Conservation (phyloP, 2,113 vertebrate species). For the Plectropomus leopardus region DNA sequence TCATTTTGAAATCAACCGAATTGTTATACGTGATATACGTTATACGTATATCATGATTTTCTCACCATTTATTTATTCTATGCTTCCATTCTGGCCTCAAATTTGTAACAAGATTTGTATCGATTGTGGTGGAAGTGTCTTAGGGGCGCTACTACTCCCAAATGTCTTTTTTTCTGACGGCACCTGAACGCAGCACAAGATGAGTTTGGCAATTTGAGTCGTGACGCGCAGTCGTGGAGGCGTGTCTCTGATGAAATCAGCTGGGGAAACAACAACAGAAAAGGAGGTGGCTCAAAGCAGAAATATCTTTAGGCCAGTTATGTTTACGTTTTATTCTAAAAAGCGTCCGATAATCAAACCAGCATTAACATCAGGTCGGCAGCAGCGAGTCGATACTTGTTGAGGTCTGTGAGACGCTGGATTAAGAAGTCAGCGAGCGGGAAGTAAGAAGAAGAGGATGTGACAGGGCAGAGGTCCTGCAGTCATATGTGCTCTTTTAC, state of each 20-base stretch:
- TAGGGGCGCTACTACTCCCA: rapidly evolving
- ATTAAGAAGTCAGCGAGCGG: slow-evolving; percentile 19
- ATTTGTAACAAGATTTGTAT: neutral
- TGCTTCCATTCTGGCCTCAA: neutral
- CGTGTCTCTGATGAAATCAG: slow-evolving; percentile 80
- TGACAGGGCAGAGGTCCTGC: slow-evolving; percentile 67
- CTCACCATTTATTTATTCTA: no score
- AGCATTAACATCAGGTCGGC: neutral
- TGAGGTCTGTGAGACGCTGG: slow-evolving; percentile 28
- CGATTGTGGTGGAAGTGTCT: neutral
- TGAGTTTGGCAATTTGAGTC: slow-evolving; percentile 39
- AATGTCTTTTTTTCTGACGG: neutral
- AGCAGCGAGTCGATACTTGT: slow-evolving; percentile 14
- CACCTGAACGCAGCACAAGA: slow-evolving; percentile 58
- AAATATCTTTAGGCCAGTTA: slow-evolving; percentile 22
- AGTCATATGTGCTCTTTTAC: slow-evolving; percentile 37
- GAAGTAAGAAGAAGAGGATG: slow-evolving; percentile 61
- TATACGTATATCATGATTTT: no score
- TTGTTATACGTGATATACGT: no score
- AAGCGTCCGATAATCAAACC: slow-evolving; percentile 7
- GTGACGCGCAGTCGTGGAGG: slow-evolving; percentile 78
- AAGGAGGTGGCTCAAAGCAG: slow-evolving; percentile 61
- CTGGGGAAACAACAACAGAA: slow-evolving; percentile 84
- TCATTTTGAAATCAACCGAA: neutral
- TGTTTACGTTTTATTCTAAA: slow-evolving; percentile 29